Conservation (phyloP, 2,113 vertebrate genomes). For the Leptobrachium leishanense region DNA sequence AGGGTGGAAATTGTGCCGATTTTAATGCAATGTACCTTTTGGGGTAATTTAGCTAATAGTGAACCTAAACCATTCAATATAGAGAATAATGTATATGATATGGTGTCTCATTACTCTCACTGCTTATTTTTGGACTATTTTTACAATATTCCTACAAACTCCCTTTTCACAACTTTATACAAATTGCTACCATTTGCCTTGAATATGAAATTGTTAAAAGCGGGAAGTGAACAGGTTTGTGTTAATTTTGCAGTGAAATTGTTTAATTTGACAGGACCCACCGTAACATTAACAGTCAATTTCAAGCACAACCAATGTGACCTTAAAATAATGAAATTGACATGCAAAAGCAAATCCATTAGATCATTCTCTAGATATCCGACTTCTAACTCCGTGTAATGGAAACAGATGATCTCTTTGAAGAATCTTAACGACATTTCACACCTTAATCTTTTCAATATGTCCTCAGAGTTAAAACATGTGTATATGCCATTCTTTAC, state of each 20-base stretch:
- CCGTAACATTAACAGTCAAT: conserved; percentile 1
- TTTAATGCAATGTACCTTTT: too few relatives aligned
- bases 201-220: conserved; percentile 6
- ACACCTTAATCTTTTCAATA: conserved; percentile 11
- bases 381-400: conserved; percentile 4
- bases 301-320: conserved; percentile 15
- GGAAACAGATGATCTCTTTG: conserved; percentile 15
- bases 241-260: not conserved
- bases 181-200: conserved; percentile 19
- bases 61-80: too few relatives aligned
- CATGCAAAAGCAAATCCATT: conserved; percentile 8
- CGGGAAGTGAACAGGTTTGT: conserved; percentile 1
- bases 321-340: conserved; percentile 18
- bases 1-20: too few relatives aligned
- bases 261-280: conserved; percentile 4
- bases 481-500: conserved; percentile 11
- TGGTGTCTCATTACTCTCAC: too few relatives aligned
- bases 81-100: too few relatives aligned
- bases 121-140: too few relatives aligned
- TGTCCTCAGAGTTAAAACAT: not conserved
- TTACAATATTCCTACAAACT: too few relatives aligned
- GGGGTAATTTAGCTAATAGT: too few relatives aligned
- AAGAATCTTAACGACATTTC: conserved; percentile 13
- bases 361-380: conserved; percentile 17
- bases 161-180: not conserved